These are phyloP conservation scores for Cantharis nigra DNA, from an alignment of 2,888 invertebrate genomes.

Conservation along the genomic window DNA sequence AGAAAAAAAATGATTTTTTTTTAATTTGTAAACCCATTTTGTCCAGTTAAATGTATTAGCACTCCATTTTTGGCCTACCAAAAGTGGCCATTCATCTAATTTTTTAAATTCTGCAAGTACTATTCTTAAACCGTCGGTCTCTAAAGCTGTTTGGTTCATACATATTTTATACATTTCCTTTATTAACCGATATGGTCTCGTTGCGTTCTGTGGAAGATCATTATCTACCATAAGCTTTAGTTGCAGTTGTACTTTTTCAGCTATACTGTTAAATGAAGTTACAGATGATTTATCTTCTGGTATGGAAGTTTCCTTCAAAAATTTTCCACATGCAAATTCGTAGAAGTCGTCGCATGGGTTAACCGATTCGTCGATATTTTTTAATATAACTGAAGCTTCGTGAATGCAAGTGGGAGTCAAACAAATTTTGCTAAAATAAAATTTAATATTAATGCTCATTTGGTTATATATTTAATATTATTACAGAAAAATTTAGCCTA, in stretches of 20 bases:
- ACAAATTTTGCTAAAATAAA: conserved; percentile 55
- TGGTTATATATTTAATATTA: no score
- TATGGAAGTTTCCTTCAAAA: conserved; percentile 71
- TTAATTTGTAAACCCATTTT: conserved; percentile 79
- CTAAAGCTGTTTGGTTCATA: conserved; percentile 84
- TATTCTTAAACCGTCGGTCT: conserved; percentile 75
- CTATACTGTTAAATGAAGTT: conserved; percentile 75
- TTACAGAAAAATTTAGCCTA: no score
- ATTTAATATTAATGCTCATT: not conserved
- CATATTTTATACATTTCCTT: conserved; percentile 85
- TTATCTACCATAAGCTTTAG: conserved; percentile 71
- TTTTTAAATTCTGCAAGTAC: conserved; percentile 70
- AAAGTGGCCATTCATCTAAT: conserved; percentile 91
- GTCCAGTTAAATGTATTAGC: conserved; percentile 77
- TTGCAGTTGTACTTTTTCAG: conserved; percentile 75
- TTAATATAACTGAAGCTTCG: conserved; percentile 73
- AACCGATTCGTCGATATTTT: conserved; percentile 65
- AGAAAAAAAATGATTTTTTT: conserved; percentile 79
- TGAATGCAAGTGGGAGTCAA: conserved; percentile 78
- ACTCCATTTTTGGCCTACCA: conserved; percentile 77
- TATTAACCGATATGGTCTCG: conserved; percentile 73
- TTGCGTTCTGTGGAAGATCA: conserved; percentile 63
- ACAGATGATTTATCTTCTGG: conserved; percentile 82
- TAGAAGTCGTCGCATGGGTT: conserved; percentile 85
- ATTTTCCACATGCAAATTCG: conserved; percentile 75